These are phyloP conservation scores for Campylomormyrus tamandua DNA, from an alignment of 2,113 vertebrate species.

Conservation along the genomic window DNA sequence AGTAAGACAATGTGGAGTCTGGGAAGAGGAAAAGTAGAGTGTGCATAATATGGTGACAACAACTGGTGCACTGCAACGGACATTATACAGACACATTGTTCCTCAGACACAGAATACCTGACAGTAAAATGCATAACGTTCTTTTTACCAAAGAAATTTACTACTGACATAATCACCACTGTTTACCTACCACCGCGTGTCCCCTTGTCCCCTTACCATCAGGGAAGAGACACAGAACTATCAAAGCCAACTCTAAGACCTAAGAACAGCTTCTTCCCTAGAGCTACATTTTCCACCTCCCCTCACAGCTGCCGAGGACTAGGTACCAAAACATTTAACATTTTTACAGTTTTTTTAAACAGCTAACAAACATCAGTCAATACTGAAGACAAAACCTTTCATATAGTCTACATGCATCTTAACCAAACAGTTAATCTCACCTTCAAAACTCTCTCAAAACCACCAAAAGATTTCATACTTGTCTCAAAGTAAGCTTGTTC, in stretches of 20 bases:
- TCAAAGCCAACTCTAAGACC: not conserved
- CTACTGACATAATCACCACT: not conserved
- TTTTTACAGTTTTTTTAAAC: not conserved
- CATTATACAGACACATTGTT: not conserved
- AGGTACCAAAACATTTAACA: not conserved
- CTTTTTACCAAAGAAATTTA: not conserved
- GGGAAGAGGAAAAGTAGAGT: not conserved
- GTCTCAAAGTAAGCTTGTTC: not conserved
- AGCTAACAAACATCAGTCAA: not conserved
- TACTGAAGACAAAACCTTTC: not conserved
- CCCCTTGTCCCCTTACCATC: not conserved
- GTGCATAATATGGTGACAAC: not conserved
- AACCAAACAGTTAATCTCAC: not conserved
- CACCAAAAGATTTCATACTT: not conserved
- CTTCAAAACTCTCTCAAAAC: not conserved
- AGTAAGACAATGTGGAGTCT: not conserved
- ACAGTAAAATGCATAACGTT: not conserved
- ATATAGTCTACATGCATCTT: not conserved
- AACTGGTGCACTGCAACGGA: not conserved
- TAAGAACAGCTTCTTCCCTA: not conserved
- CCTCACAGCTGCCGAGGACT: not conserved
- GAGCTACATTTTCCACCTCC: not conserved
- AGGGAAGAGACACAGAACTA: not conserved
- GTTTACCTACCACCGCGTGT: not conserved
- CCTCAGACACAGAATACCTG: not conserved